A percentile compares a stretch with the other conserved stretches of the same genome.
These are phyloP conservation scores for Meloidogyne floridensis DNA, from an alignment of 1,140 invertebrate species.

Conservation along the genomic window DNA sequence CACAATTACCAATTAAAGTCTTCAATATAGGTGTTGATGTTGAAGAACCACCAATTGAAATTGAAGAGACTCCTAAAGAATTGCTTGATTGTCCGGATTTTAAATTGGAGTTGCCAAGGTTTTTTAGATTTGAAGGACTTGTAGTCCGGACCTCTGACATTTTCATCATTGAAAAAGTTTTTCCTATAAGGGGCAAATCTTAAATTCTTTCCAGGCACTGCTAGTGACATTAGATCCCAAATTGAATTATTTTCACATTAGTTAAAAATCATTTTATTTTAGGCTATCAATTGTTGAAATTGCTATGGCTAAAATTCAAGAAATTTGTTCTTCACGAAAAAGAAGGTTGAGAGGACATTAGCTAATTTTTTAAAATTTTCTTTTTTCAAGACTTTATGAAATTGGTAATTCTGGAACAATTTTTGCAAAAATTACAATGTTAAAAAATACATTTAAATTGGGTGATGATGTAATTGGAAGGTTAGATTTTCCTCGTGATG, in stretches of 20 bases:
- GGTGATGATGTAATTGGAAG: slow-evolving; percentile 57
- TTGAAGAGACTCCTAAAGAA: slow-evolving; percentile 7
- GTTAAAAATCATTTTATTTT: too few relatives aligned
- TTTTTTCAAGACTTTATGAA: slow-evolving; percentile 29
- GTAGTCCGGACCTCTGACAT: too few relatives aligned
- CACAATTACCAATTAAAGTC: slow-evolving; percentile 46
- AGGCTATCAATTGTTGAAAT: slow-evolving; percentile 37
- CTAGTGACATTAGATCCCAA: too few relatives aligned
- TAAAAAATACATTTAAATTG: slow-evolving; percentile 55
- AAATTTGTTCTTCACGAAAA: slow-evolving; percentile 51
- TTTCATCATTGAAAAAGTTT: too few relatives aligned
- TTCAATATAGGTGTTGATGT: slow-evolving; percentile 34
- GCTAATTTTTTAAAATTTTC: background rate
- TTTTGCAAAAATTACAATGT: slow-evolving; percentile 57
- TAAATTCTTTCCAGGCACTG: background rate
- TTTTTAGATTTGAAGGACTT: background rate
- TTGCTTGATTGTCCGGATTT: background rate
- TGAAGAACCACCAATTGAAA: slow-evolving; percentile 16
- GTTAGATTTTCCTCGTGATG: slow-evolving; percentile 49
- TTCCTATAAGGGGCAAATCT: too few relatives aligned
- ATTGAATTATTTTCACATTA: too few relatives aligned
- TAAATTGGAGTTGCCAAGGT: background rate
- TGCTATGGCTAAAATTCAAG: slow-evolving; percentile 43
- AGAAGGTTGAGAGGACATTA: slow-evolving; percentile 2
- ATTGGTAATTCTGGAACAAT: slow-evolving; percentile 48